phyloP scores from a whole-genome alignment of 2,113 vertebrate species.

The Petromus typicus region DNA sequence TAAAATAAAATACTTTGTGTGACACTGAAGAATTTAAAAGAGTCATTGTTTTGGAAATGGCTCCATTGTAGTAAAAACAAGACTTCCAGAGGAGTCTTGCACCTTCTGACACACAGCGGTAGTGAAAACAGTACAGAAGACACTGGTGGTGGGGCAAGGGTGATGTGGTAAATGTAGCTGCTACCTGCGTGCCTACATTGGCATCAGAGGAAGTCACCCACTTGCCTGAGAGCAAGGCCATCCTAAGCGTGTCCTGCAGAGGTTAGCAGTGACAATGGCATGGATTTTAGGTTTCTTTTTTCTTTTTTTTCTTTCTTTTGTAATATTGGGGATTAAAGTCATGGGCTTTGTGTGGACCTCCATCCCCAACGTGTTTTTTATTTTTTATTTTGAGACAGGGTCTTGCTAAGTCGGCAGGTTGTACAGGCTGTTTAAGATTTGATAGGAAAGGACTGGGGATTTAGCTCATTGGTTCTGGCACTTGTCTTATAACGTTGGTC shows the following conservation, averaged over 20 bases:
- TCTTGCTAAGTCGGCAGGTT: not conserved
- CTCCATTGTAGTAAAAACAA: constrained; percentile 33
- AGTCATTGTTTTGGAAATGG: constrained; percentile 57
- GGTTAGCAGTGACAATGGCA: not conserved
- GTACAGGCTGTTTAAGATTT: not conserved
- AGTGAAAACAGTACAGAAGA: not conserved
- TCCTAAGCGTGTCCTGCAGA: not conserved
- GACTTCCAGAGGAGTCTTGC: constrained; percentile 7
- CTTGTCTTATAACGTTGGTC: no score
- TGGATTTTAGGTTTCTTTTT: not conserved
- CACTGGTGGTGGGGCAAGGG: no score
- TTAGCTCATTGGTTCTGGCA: no score
- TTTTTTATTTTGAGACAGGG: not conserved
- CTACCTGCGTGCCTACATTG: not conserved
- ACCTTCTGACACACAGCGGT: not conserved
- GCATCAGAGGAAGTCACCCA: not conserved
- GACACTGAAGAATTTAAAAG: not conserved
- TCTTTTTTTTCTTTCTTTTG: not conserved
- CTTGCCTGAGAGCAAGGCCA: not conserved
- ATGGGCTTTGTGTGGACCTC: not conserved
- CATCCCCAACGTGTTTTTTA: not conserved
- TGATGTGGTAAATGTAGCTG: not conserved
- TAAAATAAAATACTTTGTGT: not conserved
- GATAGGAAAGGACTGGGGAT: no score
- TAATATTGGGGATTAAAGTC: not conserved